Percentiles rank a stretch among this genome's conserved stretches.
These are phyloP conservation scores for Macroglossus sobrinus DNA, from an alignment of 2,113 vertebrate species.

Conservation along the genomic window DNA sequence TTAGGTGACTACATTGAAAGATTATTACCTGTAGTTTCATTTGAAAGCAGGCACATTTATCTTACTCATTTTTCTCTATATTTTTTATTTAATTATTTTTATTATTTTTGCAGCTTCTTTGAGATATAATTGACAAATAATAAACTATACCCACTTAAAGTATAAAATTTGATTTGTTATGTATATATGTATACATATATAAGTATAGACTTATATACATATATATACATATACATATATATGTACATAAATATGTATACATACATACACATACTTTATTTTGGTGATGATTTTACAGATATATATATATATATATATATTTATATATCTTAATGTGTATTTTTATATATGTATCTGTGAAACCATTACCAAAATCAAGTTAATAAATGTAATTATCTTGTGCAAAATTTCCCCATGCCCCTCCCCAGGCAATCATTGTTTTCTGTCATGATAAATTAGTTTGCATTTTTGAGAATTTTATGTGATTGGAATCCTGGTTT, in stretches of 20 bases:
- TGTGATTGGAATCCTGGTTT: neutral
- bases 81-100: neutral
- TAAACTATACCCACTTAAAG: neutral
- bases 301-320: neutral
- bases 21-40: neutral
- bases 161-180: neutral
- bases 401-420: neutral
- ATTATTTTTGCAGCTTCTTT: neutral
- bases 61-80: neutral
- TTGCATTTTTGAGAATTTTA: neutral
- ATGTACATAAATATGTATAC: no score
- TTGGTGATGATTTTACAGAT: neutral
- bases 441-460: neutral
- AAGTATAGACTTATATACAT: no score
- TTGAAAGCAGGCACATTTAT: neutral
- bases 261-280: neutral
- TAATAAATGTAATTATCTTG: neutral
- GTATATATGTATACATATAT: neutral
- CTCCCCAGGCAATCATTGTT: neutral
- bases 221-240: neutral
- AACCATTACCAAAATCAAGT: neutral
- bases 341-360: neutral
- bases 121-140: neutral
- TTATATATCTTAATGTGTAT: neutral
- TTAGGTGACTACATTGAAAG: neutral